Percentiles rank a stretch among this genome's conserved stretches.
Conservation (phyloP, 1,140 invertebrate species). For the Drosophila kikkawai region DNA sequence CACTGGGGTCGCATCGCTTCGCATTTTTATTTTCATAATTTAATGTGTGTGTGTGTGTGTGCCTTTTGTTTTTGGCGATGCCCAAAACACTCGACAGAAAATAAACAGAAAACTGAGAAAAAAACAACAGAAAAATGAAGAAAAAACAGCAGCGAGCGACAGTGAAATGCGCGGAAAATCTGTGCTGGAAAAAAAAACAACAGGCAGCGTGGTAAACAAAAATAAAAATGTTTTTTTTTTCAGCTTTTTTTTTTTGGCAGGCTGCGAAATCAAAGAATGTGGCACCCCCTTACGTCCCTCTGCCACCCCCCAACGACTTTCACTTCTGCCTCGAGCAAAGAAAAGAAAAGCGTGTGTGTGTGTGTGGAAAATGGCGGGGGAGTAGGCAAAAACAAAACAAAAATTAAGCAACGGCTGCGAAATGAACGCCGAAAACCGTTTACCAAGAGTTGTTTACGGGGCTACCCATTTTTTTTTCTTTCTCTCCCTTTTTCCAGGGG, state of each 20-base stretch:
- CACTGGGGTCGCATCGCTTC: constrained; percentile 2
- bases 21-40: constrained; percentile 78
- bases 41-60: constrained; percentile 64
- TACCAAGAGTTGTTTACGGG: constrained; percentile 79
- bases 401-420: constrained; percentile 80
- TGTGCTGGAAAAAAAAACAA: constrained; percentile 54
- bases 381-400: constrained; percentile 44
- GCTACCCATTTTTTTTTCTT: constrained; percentile 56
- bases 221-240: constrained; percentile 39
- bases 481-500: neutral
- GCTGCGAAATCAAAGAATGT: constrained; percentile 60
- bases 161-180: constrained; percentile 74
- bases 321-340: constrained; percentile 67
- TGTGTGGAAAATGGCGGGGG: constrained; percentile 1
- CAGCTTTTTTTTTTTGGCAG: constrained; percentile 24
- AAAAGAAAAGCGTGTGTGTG: constrained; percentile 26
- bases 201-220: constrained; percentile 17
- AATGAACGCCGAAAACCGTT: constrained; percentile 79
- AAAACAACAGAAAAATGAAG: constrained; percentile 6
- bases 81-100: constrained; percentile 72
- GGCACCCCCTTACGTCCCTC: constrained; percentile 4
- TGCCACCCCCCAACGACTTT: constrained; percentile 41
- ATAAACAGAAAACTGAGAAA: constrained; percentile 19
- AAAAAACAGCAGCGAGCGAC: constrained; percentile 38
- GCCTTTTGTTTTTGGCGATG: constrained; percentile 76